A percentile compares a stretch with the other conserved stretches of the same genome.
These are phyloP conservation scores for Chelonoidis abingdonii DNA, from an alignment of 2,113 vertebrate species.

Conservation along the genomic window DNA sequence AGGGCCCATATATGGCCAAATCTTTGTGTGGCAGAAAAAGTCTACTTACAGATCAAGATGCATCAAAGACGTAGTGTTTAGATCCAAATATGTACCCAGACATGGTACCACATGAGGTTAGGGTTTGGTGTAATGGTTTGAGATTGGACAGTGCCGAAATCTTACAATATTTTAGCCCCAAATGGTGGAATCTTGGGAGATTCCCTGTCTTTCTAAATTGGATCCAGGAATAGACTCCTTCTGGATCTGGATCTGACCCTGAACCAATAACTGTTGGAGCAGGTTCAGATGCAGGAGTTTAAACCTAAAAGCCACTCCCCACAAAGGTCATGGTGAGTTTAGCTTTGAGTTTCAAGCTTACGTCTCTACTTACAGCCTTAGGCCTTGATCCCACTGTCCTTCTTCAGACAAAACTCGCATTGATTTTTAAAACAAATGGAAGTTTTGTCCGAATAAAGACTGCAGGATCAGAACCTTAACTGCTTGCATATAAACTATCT, in stretches of 20 bases:
- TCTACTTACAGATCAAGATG: background rate
- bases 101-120: background rate
- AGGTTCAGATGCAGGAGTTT: background rate
- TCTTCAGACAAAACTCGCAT: background rate
- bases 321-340: background rate
- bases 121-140: background rate
- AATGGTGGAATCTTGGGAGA: background rate
- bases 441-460: background rate
- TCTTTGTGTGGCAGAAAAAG: background rate
- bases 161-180: background rate
- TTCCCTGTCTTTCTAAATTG: background rate
- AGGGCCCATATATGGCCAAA: background rate
- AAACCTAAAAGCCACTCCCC: background rate
- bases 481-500: constrained; percentile 34
- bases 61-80: background rate
- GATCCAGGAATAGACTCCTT: background rate
- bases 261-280: background rate
- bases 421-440: background rate
- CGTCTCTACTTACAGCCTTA: background rate
- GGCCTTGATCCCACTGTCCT: background rate
- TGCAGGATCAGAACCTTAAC: constrained; percentile 12
- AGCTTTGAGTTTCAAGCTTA: background rate
- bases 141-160: background rate
- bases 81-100: background rate
- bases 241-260: background rate